Percentiles rank a stretch among this genome's conserved stretches.
Conservation (phyloP, 2,888 invertebrate species). For the Agrotis puta region DNA sequence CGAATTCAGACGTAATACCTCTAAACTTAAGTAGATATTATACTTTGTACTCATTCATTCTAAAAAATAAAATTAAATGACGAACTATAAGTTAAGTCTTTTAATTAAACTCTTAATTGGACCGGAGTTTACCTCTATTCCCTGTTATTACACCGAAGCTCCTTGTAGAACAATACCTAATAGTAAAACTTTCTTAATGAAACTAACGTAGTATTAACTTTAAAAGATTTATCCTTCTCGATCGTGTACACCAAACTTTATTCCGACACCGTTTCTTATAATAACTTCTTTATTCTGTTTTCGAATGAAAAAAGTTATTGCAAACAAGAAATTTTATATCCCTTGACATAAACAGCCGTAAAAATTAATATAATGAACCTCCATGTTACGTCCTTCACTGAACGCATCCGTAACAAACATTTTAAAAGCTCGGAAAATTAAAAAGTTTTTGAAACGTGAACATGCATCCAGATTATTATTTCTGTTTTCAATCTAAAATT, state of each 20-base stretch:
- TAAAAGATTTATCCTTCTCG: slow-evolving; percentile 10
- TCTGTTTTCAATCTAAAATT: background rate
- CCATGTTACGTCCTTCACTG: slow-evolving; percentile 1
- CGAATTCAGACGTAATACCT: background rate
- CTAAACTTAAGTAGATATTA: background rate
- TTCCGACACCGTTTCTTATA: slow-evolving; percentile 2
- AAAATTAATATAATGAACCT: slow-evolving; percentile 30
- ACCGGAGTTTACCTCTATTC: slow-evolving; percentile 26
- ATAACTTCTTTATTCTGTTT: slow-evolving; percentile 24
- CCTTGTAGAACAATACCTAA: slow-evolving; percentile 27
- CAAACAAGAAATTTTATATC: slow-evolving; percentile 11
- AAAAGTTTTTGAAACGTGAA: slow-evolving; percentile 8
- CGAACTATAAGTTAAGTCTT: slow-evolving; percentile 7
- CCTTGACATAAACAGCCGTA: slow-evolving; percentile 15
- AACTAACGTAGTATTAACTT: slow-evolving; percentile 12
- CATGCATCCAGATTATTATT: background rate
- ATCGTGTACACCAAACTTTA: slow-evolving; percentile 30
- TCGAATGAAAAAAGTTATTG: slow-evolving; percentile 32
- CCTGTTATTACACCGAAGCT: slow-evolving; percentile 20
- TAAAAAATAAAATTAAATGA: background rate
- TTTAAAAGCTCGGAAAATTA: slow-evolving; percentile 19
- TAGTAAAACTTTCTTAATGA: slow-evolving; percentile 42
- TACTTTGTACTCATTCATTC: background rate
- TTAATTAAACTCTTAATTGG: slow-evolving; percentile 42
- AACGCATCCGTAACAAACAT: slow-evolving; percentile 41